Base-by-base conservation (phyloP, 2,797 vertebrate genomes). In the Xenopus petersii region DNA sequence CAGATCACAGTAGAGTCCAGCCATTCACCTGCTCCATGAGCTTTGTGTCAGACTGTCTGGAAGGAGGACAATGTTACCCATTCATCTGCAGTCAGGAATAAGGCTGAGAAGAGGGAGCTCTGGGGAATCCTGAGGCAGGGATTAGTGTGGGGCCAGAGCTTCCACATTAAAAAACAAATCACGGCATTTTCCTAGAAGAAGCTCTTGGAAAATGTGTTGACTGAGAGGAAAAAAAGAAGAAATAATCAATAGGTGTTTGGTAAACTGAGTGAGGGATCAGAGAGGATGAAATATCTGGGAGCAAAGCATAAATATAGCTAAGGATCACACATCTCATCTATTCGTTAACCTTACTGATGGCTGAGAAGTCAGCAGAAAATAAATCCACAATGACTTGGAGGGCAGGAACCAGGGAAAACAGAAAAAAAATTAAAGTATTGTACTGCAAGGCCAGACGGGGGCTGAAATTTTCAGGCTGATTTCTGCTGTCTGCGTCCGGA, bases 211-310 rank as follows among this genome's bases (percentile, higher is more conserved):
- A 73, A 77, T 46, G 56, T 33, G 75, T 73, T 67, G 75, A 77
- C 64, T 48, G 49, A 64, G 17, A 10, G 33, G 67, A 21, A 56
- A 72, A 65, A 72, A 77, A 61, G 56, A 4, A 33, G 56, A 21
- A 61, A 24, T 72, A 69, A 78, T 78, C 71, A 73, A 78, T 77
- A 77, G 30, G 49, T 58, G 58, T 64, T 56, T 69, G 72, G 75
- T 77, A 73, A 73, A 47, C 16, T 15, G 59, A 77, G 70, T 46
- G 54, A 56, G 60, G 55, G 24, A 64, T 73, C 65, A 26, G 59
- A 47, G 64, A 54, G 9, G 13, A 73, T 49, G 49, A 8, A 12
- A 64, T 49, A 73, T 24, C 16, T 12, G 16, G 65, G 49, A 12
- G 70, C 42, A 58, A 63, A 49, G 60, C n/a, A 33, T 56, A 64